Base-by-base conservation (phyloP, 2,113 vertebrate species). In the Zingel zingel region DNA sequence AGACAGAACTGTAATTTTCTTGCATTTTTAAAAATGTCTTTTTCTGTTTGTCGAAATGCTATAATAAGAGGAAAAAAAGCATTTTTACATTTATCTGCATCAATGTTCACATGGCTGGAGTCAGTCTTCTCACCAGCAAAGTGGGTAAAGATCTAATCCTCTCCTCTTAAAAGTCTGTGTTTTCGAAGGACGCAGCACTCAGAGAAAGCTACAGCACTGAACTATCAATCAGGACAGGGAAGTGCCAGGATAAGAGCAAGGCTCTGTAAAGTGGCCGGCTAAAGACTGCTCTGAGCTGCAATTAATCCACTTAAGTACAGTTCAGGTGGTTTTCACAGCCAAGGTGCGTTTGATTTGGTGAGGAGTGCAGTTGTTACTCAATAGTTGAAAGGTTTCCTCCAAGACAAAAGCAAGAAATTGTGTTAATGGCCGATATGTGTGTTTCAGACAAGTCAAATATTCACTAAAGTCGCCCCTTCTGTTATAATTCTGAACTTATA, bases 221-320 rank as follows among this genome's bases (percentile, higher is more conserved):
- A 45, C 87, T 79, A 84, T 86, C 82, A 78, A 81, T 91, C 84
- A 81, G 67, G 78, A 76, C 81, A 58, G 79, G 62, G 77, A 74
- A 75, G 84, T 57, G 70, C 74, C 69, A 14, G 82, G 78, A 81
- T 81, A 81, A 89, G 78, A 84, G 82, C 65, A 19, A 23, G 21
- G 69, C 84, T 79, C 61, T 33, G 69, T 88, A 81, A 85, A 89
- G 89, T 65, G 77, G 66, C 54, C 9, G 0, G 33, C 81, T 86
- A 79, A 89, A 85, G 82, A 69, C 84, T 61, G 86, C 84, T 83
- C 66, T 33, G 79, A 80, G 88, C 72, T 33, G 76, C 74, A 89
- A 86, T 88, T 83, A 89, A 82, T 80, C 72, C 79, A 36, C 57
- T 84, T 71, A 77, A 88, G 81, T 82, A 84, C 63, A 81, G 81